Base-by-base conservation (phyloP, 2,797 vertebrate genomes). In the Pitangus sulphuratus region DNA sequence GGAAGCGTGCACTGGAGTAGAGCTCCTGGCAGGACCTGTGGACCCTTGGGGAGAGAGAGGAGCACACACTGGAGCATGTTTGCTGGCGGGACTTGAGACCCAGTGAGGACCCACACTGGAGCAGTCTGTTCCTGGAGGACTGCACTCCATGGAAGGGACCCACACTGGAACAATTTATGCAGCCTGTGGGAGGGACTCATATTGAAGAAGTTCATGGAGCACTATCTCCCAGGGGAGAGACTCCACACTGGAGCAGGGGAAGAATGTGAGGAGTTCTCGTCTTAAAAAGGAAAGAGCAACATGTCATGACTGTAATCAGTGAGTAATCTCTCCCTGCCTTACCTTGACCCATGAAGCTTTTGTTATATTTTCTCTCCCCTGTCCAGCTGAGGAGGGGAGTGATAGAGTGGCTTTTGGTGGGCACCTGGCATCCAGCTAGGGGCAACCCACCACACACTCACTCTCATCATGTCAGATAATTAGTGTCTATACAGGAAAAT, bases 1-100 rank as follows among this genome's bases (percentile, higher is more conserved):
- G 54, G 48, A 80, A 74, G 7, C 2, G 7, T 0, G 0, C 16
- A 25, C 14, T 53, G 40, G 18, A 54, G 31, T 4, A 71, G 45
- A 51, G 17, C 7, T 72, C 15, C 51, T 15, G 54, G 16, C 53
- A 56, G 16, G 47, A 21, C 20, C 54, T 61, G 19, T 54, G n/a
- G 24, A 7, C 19, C 31, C 24, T 8, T 31, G 24, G 62, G 7
- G 15, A 69, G 35, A 21, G 45, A 42, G 42, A 37, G 47, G 28
- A 53, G 31, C 47, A 51, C 24, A 30, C 5, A 28, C 5, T 60
- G 53, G 9, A 85, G 5, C 28, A 79, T 16, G 42, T 68, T 50
- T 61, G 19, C 24, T 33, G 54, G n/a, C 68, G 56, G 75, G 37
- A 25, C 16, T 18, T 68, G 28, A 39, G 47, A 79, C 13, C 35